phyloP scores from a whole-genome alignment of 2,113 vertebrate species.

The Cyprinodon brontotheroides region DNA sequence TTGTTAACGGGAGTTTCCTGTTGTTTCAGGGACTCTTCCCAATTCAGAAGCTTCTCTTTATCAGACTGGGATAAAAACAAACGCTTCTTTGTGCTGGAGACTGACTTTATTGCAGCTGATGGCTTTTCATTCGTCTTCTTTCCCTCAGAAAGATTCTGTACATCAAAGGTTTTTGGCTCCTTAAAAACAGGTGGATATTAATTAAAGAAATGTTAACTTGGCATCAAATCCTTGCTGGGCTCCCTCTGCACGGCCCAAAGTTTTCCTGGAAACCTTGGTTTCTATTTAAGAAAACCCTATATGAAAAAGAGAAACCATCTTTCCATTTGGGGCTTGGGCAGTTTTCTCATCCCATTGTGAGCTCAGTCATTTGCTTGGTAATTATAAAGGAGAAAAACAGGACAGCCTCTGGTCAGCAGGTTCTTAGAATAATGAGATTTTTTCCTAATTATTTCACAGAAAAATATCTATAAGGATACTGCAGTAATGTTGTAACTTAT shows the following conservation, averaged over 20 bases:
- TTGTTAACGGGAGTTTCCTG: conserved; percentile 20
- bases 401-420: no score
- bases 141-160: conserved; percentile 22
- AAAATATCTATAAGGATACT: no score
- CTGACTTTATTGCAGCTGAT: neutral
- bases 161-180: neutral
- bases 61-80: conserved; percentile 57
- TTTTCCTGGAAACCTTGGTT: no score
- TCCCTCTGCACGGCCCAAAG: no score
- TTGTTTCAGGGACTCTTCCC: conserved; percentile 51
- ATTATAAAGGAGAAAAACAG: no score
- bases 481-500: no score
- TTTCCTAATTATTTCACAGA: no score
- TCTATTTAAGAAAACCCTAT: no score
- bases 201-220: neutral
- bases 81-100: conserved; percentile 54
- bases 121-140: neutral
- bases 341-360: no score
- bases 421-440: no score
- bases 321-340: neutral
- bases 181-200: conserved; percentile 11
- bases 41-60: conserved; percentile 76
- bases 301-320: neutral
- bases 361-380: no score
- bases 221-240: no score